Evolutionary conservation across 2,113 vertebrate genomes (phyloP).

Genomic region (Plestiodon gilberti): DNA sequence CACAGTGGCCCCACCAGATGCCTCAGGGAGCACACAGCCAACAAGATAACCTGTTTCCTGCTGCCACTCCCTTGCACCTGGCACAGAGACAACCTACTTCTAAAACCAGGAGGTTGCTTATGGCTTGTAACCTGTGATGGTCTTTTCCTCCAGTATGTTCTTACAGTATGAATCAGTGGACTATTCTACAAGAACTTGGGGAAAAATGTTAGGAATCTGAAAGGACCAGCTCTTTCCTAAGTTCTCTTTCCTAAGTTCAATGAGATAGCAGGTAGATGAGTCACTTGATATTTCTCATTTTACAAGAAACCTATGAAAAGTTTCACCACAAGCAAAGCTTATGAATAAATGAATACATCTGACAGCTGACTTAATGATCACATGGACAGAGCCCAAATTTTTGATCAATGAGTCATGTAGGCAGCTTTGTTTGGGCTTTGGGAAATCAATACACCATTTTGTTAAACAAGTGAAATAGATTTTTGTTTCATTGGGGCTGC

Average conservation of each 20-base stretch:
- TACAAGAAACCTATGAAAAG: constrained; percentile 41
- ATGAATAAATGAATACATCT: constrained; percentile 69
- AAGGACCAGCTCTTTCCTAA: constrained; percentile 28
- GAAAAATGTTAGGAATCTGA: constrained; percentile 16
- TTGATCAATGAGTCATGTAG: constrained; percentile 72
- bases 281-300: constrained; percentile 38
- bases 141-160: no score
- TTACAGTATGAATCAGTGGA: background rate
- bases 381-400: constrained; percentile 65
- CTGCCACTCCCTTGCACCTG: no score
- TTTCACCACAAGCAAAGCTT: constrained; percentile 46
- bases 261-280: constrained; percentile 40
- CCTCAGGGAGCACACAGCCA: no score
- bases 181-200: constrained; percentile 30
- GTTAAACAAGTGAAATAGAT: constrained; percentile 71
- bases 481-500: constrained; percentile 34
- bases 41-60: no score
- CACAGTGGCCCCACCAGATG: no score
- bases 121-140: no score
- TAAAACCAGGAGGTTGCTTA: no score
- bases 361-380: constrained; percentile 70
- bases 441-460: constrained; percentile 76
- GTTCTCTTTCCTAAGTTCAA: constrained; percentile 42
- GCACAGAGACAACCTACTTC: no score
- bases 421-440: constrained; percentile 71